Conservation (phyloP, 2,797 vertebrate species). For the Lophotriccus pileatus region DNA sequence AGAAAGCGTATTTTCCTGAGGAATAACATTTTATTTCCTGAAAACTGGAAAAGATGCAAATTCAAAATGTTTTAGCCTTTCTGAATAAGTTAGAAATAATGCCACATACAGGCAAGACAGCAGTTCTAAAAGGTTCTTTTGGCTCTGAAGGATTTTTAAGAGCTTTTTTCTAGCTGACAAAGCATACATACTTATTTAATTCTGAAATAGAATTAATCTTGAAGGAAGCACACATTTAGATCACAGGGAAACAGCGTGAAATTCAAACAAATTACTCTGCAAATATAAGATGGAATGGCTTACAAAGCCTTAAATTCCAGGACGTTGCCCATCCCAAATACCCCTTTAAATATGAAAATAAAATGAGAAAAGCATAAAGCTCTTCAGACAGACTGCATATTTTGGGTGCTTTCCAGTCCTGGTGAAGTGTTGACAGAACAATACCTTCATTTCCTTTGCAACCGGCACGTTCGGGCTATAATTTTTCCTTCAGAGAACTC, state of each 20-base stretch:
- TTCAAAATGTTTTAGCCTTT: not conserved
- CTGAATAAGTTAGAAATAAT: not conserved
- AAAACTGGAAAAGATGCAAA: not conserved
- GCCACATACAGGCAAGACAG: not conserved
- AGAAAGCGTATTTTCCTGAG: not conserved
- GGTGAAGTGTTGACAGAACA: not conserved
- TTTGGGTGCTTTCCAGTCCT: not conserved
- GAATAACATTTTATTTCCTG: not conserved
- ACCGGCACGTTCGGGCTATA: not conserved
- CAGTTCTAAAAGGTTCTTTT: not conserved
- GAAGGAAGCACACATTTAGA: not conserved
- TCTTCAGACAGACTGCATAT: not conserved
- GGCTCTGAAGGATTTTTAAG: not conserved
- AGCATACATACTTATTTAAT: not conserved
- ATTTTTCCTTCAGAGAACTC: constrained; percentile 17
- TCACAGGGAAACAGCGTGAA: not conserved
- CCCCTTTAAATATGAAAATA: not conserved
- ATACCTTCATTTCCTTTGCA: not conserved
- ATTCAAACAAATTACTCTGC: not conserved
- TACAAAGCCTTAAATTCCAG: not conserved
- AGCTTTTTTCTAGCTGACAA: not conserved
- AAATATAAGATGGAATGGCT: not conserved
- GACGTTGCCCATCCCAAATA: not conserved
- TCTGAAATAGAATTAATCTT: not conserved
- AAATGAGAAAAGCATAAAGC: not conserved